Percentiles rank a stretch among this genome's conserved stretches.
Evolutionary conservation across 2,888 invertebrate species (phyloP).

Genomic region (Monochamus alternatus): DNA sequence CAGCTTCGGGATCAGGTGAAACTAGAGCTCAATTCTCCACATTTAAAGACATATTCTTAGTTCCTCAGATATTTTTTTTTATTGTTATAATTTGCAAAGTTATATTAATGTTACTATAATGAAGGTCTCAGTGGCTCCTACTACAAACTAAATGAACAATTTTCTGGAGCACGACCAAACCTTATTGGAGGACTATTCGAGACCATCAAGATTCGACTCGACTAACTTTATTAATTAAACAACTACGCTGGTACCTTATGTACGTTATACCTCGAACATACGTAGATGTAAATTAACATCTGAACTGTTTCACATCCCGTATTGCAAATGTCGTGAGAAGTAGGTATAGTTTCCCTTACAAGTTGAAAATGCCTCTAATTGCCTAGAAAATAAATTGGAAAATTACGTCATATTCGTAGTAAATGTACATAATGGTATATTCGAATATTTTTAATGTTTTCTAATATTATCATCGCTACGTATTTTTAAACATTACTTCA

Average conservation of each 20-base stretch:
- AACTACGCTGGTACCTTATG: conserved; percentile 2
- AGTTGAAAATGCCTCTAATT: not conserved
- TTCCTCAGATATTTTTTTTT: no score
- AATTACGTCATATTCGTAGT: no score
- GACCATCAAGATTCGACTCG: not conserved
- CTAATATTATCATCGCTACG: no score
- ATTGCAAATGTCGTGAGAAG: not conserved
- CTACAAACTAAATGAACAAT: not conserved
- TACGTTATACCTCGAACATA: not conserved
- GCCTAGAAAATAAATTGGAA: no score
- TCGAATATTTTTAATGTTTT: no score
- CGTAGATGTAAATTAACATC: not conserved
- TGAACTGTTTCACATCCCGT: not conserved
- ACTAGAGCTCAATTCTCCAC: no score
- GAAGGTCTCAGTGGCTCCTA: not conserved
- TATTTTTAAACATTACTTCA: no score
- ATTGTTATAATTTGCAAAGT: no score
- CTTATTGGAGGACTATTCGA: not conserved
- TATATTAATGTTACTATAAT: not conserved
- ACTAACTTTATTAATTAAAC: conserved; percentile 3
- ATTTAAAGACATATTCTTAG: no score
- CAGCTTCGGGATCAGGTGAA: no score
- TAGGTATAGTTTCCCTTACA: not conserved
- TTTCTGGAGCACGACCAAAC: not conserved
- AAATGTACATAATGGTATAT: no score